Percentiles rank a stretch among this genome's conserved stretches.
These are phyloP conservation scores for Glaucidium brasilianum DNA, from an alignment of 2,113 vertebrate species.

Conservation along the genomic window DNA sequence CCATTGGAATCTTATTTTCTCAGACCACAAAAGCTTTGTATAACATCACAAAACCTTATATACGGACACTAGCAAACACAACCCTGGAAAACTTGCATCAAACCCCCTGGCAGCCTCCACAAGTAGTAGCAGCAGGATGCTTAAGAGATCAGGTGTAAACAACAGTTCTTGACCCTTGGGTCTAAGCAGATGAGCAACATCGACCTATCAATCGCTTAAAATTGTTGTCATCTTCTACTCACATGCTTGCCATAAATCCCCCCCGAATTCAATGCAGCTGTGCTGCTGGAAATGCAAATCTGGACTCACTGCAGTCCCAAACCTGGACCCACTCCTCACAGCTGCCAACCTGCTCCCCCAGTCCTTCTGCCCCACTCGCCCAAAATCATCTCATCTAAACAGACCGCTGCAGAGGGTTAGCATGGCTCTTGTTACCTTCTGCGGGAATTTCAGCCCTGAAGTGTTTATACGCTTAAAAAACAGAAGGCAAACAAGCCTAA, in stretches of 20 bases:
- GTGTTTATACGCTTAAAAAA: constrained; percentile 42
- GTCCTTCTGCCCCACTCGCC: not conserved
- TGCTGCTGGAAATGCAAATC: not conserved
- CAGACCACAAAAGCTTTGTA: not conserved
- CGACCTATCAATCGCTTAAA: not conserved
- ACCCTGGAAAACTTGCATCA: not conserved
- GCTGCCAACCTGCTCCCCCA: not conserved
- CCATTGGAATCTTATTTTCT: not conserved
- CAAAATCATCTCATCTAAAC: not conserved
- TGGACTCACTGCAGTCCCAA: not conserved
- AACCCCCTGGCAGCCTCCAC: not conserved
- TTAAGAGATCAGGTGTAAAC: not conserved
- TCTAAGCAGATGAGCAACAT: not conserved
- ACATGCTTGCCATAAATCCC: not conserved
- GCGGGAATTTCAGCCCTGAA: constrained; percentile 2
- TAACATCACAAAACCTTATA: not conserved
- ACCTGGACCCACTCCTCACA: fast-evolving
- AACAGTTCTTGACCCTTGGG: not conserved
- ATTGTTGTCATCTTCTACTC: not conserved
- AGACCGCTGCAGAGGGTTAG: not conserved
- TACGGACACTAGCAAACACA: not conserved
- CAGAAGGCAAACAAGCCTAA: constrained; percentile 47
- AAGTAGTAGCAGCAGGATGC: not conserved
- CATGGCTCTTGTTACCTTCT: not conserved
- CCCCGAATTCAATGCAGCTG: fast-evolving